Evolutionary conservation across 37 sponge, comb jelly and placozoan genomes (phyloP).

Genomic region (Crambe crambe): DNA sequence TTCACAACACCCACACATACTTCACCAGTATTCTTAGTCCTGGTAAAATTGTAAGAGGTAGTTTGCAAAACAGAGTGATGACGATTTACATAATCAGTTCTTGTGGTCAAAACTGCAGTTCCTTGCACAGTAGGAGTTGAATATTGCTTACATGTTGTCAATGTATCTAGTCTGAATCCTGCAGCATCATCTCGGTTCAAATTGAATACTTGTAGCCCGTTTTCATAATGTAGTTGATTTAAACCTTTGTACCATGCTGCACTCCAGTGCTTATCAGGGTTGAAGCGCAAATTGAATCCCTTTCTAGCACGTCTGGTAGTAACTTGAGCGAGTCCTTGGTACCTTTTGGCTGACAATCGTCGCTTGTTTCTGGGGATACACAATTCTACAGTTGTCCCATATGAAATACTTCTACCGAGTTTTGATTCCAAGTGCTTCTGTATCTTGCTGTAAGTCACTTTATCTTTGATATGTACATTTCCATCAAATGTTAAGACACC

Average conservation of each 20-base stretch:
- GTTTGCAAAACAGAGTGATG: constrained; percentile 50
- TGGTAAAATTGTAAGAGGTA: constrained; percentile 51
- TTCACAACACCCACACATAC: constrained; percentile 50
- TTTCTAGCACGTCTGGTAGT: constrained; percentile 26
- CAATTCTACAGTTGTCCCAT: constrained; percentile 55
- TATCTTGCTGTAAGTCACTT: constrained; percentile 47
- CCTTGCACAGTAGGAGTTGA: constrained; percentile 27
- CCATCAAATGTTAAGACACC: constrained; percentile 61
- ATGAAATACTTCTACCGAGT: constrained; percentile 3
- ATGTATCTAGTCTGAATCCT: constrained; percentile 52
- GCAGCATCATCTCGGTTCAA: constrained; percentile 64
- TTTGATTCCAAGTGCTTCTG: constrained; percentile 7
- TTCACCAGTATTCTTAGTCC: constrained; percentile 39
- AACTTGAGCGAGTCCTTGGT: constrained; percentile 46
- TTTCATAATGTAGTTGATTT: constrained; percentile 27
- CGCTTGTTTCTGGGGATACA: constrained; percentile 47
- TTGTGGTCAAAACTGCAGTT: constrained; percentile 21
- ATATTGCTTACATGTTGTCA: constrained; percentile 39
- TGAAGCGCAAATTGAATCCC: constrained; percentile 28
- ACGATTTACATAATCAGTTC: constrained; percentile 55
- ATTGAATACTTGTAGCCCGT: constrained; percentile 33
- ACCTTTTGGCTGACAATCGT: constrained; percentile 18
- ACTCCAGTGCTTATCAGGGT: constrained; percentile 50
- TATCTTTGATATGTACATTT: constrained; percentile 22
- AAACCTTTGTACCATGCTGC: constrained; percentile 11